phyloP scores from a whole-genome alignment of 2,797 vertebrate genomes.

The Spinus pinus region DNA sequence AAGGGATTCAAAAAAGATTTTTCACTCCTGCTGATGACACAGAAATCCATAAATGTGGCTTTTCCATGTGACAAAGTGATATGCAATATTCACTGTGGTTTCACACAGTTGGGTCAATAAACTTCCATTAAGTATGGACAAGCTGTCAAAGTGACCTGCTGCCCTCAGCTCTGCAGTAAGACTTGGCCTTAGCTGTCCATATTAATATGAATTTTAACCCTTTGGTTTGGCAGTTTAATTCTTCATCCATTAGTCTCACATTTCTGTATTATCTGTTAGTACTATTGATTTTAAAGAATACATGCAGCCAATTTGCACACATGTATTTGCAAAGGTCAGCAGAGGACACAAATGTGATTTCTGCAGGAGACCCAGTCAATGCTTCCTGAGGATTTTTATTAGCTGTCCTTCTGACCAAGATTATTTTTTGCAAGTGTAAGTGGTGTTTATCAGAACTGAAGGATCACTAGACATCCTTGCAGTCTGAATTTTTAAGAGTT shows the following conservation, averaged over 20 bases:
- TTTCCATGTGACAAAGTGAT: slow-evolving; percentile 80
- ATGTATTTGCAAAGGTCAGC: slow-evolving; percentile 67
- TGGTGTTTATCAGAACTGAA: neutral
- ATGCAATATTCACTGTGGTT: slow-evolving; percentile 84
- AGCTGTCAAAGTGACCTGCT: slow-evolving; percentile 78
- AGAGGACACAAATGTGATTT: slow-evolving; percentile 61
- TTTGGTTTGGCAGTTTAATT: slow-evolving; percentile 79
- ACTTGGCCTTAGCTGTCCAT: slow-evolving; percentile 77
- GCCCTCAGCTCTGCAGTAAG: slow-evolving; percentile 75
- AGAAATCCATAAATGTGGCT: slow-evolving; percentile 74
- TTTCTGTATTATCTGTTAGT: slow-evolving; percentile 85
- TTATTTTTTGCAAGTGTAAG: neutral
- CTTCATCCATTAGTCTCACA: slow-evolving; percentile 88
- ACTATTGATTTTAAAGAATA: slow-evolving; percentile 84
- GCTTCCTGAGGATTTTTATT: slow-evolving; percentile 33
- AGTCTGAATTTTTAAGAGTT: neutral
- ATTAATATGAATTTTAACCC: slow-evolving; percentile 87
- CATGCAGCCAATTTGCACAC: slow-evolving; percentile 73
- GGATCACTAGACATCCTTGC: neutral
- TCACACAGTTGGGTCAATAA: slow-evolving; percentile 86
- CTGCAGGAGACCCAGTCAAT: slow-evolving; percentile 52
- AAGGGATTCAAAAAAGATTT: slow-evolving; percentile 38
- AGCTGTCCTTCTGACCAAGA: slow-evolving; percentile 19
- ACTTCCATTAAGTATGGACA: slow-evolving; percentile 87
- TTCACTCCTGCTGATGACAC: slow-evolving; percentile 73